Conservation (phyloP, 2,888 invertebrate species). For the Leptopilina drosophilae region DNA sequence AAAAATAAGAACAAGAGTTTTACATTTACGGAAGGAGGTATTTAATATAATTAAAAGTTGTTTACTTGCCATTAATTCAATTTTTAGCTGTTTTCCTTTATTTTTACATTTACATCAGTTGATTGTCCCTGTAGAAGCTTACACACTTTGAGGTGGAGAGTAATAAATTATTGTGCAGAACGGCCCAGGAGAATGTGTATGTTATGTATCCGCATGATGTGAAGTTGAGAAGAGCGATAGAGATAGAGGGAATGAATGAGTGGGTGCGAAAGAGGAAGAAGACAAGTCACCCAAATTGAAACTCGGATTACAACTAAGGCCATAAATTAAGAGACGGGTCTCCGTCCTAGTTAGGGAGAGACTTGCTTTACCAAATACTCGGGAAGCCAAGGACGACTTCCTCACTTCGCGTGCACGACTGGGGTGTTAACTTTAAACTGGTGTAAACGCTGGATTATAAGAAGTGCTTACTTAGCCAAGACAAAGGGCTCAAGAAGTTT, state of each 20-base stretch:
- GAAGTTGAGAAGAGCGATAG: slow-evolving; percentile 5
- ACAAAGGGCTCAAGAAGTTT: slow-evolving; percentile 46
- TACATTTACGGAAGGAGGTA: too few species aligned
- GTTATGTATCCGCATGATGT: slow-evolving; percentile 13
- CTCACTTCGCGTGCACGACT: slow-evolving; percentile 42
- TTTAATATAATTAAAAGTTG: background rate
- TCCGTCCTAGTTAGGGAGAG: slow-evolving; percentile 61
- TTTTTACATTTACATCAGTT: background rate
- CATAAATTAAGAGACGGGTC: slow-evolving; percentile 69
- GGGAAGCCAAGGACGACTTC: slow-evolving; percentile 49
- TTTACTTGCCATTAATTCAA: background rate
- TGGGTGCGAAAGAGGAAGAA: slow-evolving; percentile 40
- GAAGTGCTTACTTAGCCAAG: slow-evolving; percentile 42
- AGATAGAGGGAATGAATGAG: slow-evolving; percentile 43
- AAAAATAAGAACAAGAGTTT: too few species aligned
- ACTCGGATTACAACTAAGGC: slow-evolving; percentile 66
- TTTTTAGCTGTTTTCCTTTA: background rate
- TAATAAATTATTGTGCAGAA: slow-evolving; percentile 21
- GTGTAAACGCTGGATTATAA: slow-evolving; percentile 44
- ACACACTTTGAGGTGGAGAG: background rate
- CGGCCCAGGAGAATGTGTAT: background rate
- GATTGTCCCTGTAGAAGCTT: background rate
- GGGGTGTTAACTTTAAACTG: slow-evolving; percentile 40
- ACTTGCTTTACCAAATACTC: slow-evolving; percentile 50
- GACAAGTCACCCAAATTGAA: slow-evolving; percentile 62